Conservation (phyloP, 2,113 vertebrate genomes). For the Chionis minor region DNA sequence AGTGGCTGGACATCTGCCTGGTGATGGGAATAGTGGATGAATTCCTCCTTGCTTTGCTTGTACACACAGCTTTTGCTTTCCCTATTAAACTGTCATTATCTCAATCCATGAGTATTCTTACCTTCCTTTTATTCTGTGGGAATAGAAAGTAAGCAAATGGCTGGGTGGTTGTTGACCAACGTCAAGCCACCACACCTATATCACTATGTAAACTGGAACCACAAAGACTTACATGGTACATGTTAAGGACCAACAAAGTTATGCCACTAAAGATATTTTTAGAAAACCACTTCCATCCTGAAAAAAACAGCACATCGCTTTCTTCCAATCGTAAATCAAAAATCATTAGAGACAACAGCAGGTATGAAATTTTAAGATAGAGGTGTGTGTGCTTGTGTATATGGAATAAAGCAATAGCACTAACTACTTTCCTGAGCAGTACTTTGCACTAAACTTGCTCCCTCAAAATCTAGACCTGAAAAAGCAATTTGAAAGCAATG, state of each 20-base stretch:
- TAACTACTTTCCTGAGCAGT: neutral
- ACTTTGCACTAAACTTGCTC: neutral
- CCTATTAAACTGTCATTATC: neutral
- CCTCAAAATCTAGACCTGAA: neutral
- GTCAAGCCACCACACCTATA: neutral
- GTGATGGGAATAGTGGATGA: neutral
- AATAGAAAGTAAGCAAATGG: neutral
- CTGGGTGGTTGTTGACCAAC: neutral
- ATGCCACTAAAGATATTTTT: neutral
- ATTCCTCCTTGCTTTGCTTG: neutral
- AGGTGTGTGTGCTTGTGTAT: rapidly evolving
- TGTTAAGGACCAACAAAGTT: neutral
- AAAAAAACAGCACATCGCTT: neutral
- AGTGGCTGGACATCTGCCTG: neutral
- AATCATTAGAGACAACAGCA: neutral
- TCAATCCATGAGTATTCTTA: neutral
- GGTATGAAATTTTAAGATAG: neutral
- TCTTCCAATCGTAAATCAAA: neutral
- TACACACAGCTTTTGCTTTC: neutral
- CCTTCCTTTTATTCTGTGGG: neutral
- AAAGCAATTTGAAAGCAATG: neutral
- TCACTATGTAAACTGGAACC: neutral
- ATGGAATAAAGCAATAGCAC: neutral
- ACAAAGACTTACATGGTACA: neutral
- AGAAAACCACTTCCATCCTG: neutral